phyloP scores from a whole-genome alignment of 1,140 invertebrate species.

The Drosophila asahinai region DNA sequence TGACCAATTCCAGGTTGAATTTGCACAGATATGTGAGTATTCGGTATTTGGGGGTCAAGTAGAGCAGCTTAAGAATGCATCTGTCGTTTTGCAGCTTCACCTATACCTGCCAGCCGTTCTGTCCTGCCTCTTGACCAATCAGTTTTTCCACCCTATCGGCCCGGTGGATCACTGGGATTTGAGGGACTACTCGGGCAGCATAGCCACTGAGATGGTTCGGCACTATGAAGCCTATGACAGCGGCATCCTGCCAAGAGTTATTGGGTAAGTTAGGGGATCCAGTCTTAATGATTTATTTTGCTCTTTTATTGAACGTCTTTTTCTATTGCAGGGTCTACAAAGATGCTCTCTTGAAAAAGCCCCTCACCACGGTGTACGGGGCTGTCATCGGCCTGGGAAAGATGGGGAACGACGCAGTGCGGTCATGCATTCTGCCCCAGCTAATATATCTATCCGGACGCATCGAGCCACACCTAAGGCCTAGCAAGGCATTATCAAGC shows the following conservation, averaged over 20 bases:
- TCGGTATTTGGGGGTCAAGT: background rate
- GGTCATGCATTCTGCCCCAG: too few relatives aligned
- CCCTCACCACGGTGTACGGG: constrained; percentile 47
- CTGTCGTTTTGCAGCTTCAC: constrained; percentile 3
- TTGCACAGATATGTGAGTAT: constrained; percentile 51
- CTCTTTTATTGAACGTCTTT: background rate
- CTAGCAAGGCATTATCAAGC: too few relatives aligned
- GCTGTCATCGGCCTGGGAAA: constrained; percentile 40
- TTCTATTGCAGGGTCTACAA: constrained; percentile 36
- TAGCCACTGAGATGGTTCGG: constrained; percentile 36
- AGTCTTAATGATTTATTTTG: too few relatives aligned
- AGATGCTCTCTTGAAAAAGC: background rate
- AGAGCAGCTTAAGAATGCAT: background rate
- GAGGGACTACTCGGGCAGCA: constrained; percentile 50
- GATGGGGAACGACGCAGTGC: too few relatives aligned
- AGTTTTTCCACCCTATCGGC: background rate
- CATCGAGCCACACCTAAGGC: too few relatives aligned
- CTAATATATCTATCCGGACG: too few relatives aligned
- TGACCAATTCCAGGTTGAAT: constrained; percentile 21
- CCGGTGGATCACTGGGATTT: constrained; percentile 42
- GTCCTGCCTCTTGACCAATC: constrained; percentile 32
- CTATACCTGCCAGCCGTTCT: constrained; percentile 32
- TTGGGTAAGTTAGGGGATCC: constrained; percentile 28
- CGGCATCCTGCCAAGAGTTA: constrained; percentile 31
- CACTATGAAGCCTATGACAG: constrained; percentile 4